Base-by-base conservation (phyloP, 2,888 invertebrate species). In the Clepsis dumicolana region DNA sequence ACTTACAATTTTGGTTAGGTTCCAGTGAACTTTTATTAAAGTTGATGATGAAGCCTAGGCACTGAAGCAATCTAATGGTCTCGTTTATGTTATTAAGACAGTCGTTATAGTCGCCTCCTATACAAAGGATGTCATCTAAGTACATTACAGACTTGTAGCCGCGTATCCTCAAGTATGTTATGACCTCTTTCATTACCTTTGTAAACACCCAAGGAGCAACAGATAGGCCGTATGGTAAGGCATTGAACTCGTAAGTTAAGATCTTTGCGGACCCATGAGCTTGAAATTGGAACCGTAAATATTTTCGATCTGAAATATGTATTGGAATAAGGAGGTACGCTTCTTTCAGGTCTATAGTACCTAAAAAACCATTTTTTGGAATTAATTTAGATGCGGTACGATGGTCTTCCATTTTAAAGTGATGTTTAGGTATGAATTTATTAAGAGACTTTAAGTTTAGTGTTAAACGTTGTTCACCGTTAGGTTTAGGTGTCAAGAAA, bases 1-100 rank as follows among this genome's bases (percentile, higher is more conserved):
- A 73, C 32, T 59, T 68, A 44, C 70, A 68, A 5, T 4, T 14
- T 24, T 70, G 64, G 56, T 21, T 5, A 27, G 71, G 72, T 27
- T 29, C 4, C n/a, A 73, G 35, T 0, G 2, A 24, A 53, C 71
- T 71, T 25, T 73, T 70, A 7, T 65, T 35, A 32, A 16, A 64
- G 41, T 72, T 72, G 10, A 72, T 25, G 4, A 72, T 38, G 35
- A 73, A 73, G 2, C 73, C 73, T 60, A 71, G 27, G 61, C 68
- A 71, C n/a, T n/a, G 0, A 2, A 41, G 16, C 4, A 41, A 16
- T 0, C 2, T 5, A 4, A 41, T 0, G 4, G 41, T 41, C 4
- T n/a, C n/a, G 4, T 52, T 52, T 12, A 52, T 25, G 14, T 52
- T 52, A 5, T 24, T 16, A 10, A 0, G 0, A 48, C 63, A 65